Percentiles rank a stretch among this genome's conserved stretches.
Evolutionary conservation across 2,797 vertebrate species (phyloP).

Genomic region (Benthosema pterotum): DNA sequence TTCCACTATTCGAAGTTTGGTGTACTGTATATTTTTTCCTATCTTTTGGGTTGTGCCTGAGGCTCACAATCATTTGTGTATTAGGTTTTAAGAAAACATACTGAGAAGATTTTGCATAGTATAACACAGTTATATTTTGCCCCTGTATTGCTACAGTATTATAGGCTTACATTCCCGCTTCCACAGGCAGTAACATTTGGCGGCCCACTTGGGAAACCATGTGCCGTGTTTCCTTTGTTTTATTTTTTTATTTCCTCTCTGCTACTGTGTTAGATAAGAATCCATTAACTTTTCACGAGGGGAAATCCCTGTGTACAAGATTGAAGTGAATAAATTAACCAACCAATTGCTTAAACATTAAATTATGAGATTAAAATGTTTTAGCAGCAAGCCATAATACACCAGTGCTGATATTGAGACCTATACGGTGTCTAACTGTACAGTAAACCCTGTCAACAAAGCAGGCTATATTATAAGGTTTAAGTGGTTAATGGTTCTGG

Average conservation of each 20-base stretch:
- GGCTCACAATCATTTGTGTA: too few species aligned
- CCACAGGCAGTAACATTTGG: constrained; percentile 34
- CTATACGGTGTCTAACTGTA: too few species aligned
- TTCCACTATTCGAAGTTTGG: too few species aligned
- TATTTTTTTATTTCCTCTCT: constrained; percentile 30
- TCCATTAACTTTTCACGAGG: constrained; percentile 63
- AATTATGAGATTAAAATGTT: constrained; percentile 26
- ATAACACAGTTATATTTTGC: constrained; percentile 14
- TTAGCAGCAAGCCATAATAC: background rate
- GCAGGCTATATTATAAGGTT: too few species aligned
- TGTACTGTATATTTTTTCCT: too few species aligned
- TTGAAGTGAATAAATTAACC: constrained; percentile 17
- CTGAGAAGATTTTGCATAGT: background rate
- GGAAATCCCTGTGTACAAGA: constrained; percentile 51
- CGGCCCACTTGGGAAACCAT: constrained; percentile 18
- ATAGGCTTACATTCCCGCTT: constrained; percentile 24
- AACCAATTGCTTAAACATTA: constrained; percentile 6
- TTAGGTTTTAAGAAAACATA: constrained; percentile 24
- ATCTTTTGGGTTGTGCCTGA: too few species aligned
- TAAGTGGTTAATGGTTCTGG: too few species aligned
- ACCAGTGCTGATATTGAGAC: background rate
- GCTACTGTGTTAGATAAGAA: constrained; percentile 41
- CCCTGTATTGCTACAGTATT: background rate
- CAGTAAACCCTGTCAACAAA: too few species aligned
- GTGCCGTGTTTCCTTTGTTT: constrained; percentile 28